These are phyloP conservation scores for Cavia porcellus DNA, from an alignment of 2,113 vertebrate genomes.

Conservation along the genomic window DNA sequence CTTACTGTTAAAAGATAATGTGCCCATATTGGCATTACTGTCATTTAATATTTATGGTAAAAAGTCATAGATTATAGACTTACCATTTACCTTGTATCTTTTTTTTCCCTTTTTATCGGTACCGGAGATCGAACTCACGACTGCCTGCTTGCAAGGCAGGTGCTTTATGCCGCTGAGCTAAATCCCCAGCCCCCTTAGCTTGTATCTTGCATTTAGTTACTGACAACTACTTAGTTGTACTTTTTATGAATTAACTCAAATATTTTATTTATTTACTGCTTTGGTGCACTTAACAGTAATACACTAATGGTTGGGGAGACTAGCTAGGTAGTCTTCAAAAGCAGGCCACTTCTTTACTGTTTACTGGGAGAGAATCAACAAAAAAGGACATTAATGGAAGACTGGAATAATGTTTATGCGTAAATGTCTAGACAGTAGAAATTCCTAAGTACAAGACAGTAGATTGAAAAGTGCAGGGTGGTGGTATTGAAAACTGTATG, in stretches of 20 bases:
- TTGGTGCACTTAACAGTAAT: background rate
- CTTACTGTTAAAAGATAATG: slow-evolving; percentile 12
- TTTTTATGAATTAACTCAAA: slow-evolving; percentile 38
- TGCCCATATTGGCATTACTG: background rate
- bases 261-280: background rate
- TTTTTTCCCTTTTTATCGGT: too few species aligned
- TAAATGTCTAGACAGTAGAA: background rate
- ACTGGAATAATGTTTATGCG: background rate
- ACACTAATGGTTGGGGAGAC: background rate
- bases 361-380: background rate
- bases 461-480: slow-evolving; percentile 7
- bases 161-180: too few species aligned
- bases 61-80: background rate
- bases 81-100: background rate
- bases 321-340: background rate
- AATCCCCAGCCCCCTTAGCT: too few species aligned
- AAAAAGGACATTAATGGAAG: background rate
- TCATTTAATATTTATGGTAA: slow-evolving; percentile 10
- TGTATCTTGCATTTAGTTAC: background rate
- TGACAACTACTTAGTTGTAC: background rate
- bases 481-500: background rate
- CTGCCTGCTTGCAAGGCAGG: too few species aligned
- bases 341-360: background rate
- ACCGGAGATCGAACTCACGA: too few species aligned
- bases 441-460: background rate